Conservation (phyloP, 2,888 invertebrate genomes). For the Megamerina dolium region DNA sequence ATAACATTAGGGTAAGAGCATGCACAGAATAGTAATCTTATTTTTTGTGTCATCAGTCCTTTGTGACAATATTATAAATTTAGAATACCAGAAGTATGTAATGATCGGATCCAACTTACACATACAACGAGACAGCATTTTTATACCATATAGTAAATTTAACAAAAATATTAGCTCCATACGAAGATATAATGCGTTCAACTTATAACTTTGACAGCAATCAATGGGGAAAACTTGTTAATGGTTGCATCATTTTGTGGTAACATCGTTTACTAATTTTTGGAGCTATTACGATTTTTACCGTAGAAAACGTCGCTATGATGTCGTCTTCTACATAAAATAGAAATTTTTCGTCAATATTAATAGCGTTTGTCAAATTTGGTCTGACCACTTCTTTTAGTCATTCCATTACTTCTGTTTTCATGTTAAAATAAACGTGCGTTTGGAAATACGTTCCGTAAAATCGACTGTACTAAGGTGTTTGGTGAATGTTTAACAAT, state of each 20-base stretch:
- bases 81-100: conserved; percentile 6
- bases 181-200: conserved; percentile 1
- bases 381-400: conserved; percentile 1
- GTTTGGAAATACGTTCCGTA: too few relatives aligned
- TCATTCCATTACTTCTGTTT: not conserved
- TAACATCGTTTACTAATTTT: too few relatives aligned
- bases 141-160: conserved; percentile 1
- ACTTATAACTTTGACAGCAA: not conserved
- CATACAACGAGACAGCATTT: not conserved
- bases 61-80: conserved; percentile 4
- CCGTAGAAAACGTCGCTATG: too few relatives aligned
- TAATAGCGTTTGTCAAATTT: not conserved
- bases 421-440: not conserved
- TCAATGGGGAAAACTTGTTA: too few relatives aligned
- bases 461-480: too few relatives aligned
- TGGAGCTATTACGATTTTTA: too few relatives aligned
- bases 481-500: too few relatives aligned
- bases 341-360: not conserved
- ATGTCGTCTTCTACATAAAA: too few relatives aligned
- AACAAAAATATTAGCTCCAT: conserved; percentile 3
- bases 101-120: not conserved
- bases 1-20: conserved; percentile 3
- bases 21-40: conserved; percentile 2
- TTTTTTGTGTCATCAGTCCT: not conserved
- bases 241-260: too few relatives aligned